Conservation (phyloP, 2,113 vertebrate species). For the Hemibagrus wyckioides region DNA sequence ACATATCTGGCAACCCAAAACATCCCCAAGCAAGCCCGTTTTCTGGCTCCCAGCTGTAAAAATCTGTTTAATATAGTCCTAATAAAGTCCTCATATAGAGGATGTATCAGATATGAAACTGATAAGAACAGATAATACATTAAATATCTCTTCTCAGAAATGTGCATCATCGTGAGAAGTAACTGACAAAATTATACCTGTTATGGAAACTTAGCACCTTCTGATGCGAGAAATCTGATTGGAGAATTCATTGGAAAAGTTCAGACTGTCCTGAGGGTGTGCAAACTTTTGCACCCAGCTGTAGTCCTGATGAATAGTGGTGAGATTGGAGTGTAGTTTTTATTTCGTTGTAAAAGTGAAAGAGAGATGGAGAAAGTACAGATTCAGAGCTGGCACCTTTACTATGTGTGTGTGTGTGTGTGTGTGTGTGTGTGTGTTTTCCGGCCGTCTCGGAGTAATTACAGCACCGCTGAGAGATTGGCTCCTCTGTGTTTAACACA, state of each 20-base stretch:
- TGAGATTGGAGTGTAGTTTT: neutral
- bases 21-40: too few relatives aligned
- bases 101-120: too few relatives aligned
- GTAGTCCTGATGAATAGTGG: neutral
- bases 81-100: too few relatives aligned
- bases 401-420: neutral
- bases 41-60: too few relatives aligned
- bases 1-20: too few relatives aligned
- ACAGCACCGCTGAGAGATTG: conserved; percentile 71
- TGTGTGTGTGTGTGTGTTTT: conserved; percentile 64
- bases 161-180: too few relatives aligned
- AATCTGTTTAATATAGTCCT: too few relatives aligned
- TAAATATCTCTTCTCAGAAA: too few relatives aligned
- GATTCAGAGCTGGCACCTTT: neutral
- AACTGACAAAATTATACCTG: neutral
- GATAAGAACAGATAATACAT: too few relatives aligned
- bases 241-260: neutral
- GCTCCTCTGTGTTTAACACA: conserved; percentile 73
- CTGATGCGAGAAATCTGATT: neutral
- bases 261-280: neutral
- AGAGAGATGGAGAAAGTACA: neutral
- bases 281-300: neutral
- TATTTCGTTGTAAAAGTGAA: neutral
- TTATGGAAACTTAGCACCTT: neutral
- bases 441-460: conserved; percentile 74